Evolutionary conservation across 2,888 invertebrate species (phyloP).

Genomic region (Limnephilus auricula): DNA sequence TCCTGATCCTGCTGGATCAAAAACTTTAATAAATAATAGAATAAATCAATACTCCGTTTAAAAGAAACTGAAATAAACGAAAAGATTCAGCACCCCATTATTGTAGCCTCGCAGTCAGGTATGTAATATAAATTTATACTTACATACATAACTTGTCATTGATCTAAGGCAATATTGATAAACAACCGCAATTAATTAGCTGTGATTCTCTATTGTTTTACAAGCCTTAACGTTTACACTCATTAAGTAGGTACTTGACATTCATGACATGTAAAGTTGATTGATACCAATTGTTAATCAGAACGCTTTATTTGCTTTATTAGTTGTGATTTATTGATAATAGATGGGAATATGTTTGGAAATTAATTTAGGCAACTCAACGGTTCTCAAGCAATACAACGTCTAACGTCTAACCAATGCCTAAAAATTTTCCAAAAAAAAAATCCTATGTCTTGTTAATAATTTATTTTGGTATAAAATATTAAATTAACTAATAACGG

Average conservation of each 20-base stretch:
- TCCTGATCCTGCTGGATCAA: too few species aligned
- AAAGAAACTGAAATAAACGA: too few species aligned
- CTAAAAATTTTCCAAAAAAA: too few species aligned
- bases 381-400: not conserved
- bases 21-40: too few species aligned
- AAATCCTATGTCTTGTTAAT: too few species aligned
- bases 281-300: not conserved
- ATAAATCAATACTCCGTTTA: too few species aligned
- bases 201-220: not conserved
- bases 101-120: not conserved
- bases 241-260: not conserved
- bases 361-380: not conserved
- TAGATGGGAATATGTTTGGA: not conserved
- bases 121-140: not conserved
- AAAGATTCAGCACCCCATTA: too few species aligned
- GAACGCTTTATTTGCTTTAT: not conserved
- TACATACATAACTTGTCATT: not conserved
- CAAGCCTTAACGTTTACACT: not conserved
- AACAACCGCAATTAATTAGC: not conserved
- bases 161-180: not conserved
- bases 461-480: too few species aligned
- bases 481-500: too few species aligned
- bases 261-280: not conserved
- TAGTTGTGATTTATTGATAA: not conserved
- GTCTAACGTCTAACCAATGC: too few species aligned